Percentiles rank a stretch among this genome's conserved stretches.
These are phyloP conservation scores for Aspidiotus destructor DNA, from an alignment of 2,888 invertebrate species.

Conservation along the genomic window DNA sequence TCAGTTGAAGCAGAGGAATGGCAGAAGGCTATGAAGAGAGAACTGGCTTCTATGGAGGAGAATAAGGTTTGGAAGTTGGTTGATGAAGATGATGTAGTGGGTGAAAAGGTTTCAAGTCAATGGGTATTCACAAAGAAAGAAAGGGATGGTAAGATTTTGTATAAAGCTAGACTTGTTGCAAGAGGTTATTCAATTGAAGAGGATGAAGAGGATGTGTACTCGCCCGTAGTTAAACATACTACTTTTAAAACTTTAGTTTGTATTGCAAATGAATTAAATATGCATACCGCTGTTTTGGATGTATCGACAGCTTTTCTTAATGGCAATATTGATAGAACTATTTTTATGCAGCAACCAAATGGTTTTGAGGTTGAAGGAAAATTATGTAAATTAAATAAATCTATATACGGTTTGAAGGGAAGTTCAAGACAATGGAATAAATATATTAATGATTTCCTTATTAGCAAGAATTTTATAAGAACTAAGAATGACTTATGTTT, in stretches of 20 bases:
- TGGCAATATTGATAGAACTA: not conserved
- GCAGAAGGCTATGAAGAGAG: not conserved
- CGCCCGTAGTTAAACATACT: not conserved
- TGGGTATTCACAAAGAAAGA: not conserved
- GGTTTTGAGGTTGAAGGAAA: not conserved
- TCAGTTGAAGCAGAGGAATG: not conserved
- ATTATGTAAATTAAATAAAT: not conserved
- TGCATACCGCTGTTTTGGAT: not conserved
- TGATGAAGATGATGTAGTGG: not conserved
- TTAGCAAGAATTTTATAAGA: not conserved
- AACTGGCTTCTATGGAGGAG: not conserved
- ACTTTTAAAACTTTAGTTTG: not conserved
- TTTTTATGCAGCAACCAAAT: not conserved
- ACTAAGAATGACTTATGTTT: not conserved
- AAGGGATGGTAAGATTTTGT: too few relatives aligned
- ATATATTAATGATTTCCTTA: not conserved
- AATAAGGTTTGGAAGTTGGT: not conserved
- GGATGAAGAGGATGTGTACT: not conserved
- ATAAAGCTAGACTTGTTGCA: not conserved
- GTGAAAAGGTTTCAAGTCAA: too few relatives aligned
- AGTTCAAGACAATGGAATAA: not conserved
- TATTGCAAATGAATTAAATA: not conserved
- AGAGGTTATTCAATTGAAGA: not conserved
- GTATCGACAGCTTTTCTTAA: not conserved
- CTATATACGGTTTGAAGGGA: not conserved